Conservation (phyloP, 2,113 vertebrate species). For the Calcarius ornatus region DNA sequence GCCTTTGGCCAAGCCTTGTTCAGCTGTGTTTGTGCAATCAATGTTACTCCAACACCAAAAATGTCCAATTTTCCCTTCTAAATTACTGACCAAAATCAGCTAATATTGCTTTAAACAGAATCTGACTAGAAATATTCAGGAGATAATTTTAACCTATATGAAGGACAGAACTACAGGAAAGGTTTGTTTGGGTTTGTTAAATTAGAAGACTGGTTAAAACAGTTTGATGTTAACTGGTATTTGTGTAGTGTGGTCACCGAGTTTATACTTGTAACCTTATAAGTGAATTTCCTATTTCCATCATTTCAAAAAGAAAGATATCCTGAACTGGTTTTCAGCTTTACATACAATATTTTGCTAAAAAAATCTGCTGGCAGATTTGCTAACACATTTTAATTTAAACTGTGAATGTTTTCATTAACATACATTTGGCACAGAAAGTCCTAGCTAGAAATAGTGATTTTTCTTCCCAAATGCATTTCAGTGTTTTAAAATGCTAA, state of each 20-base stretch:
- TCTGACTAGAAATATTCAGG: not conserved
- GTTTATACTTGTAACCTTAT: not conserved
- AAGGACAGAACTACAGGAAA: not conserved
- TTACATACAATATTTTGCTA: slow-evolving; percentile 17
- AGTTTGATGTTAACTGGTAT: not conserved
- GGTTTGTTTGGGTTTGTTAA: not conserved
- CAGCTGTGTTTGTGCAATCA: not conserved
- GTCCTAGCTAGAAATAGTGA: slow-evolving; percentile 1
- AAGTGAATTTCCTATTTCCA: not conserved
- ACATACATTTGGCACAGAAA: slow-evolving; percentile 30
- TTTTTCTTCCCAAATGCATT: not conserved
- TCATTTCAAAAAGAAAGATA: not conserved
- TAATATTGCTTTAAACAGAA: not conserved
- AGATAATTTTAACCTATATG: not conserved
- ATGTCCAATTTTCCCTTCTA: not conserved
- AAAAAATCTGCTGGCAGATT: slow-evolving; percentile 37
- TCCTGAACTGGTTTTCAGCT: not conserved
- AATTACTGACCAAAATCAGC: not conserved
- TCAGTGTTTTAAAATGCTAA: not conserved
- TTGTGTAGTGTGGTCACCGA: not conserved
- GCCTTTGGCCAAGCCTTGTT: not conserved
- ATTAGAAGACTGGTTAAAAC: not conserved
- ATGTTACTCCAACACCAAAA: not conserved
- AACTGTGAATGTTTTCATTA: slow-evolving; percentile 59
- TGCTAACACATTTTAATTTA: slow-evolving; percentile 47